Conservation (phyloP, 2,888 invertebrate genomes). For the Lampropteryx suffumata region DNA sequence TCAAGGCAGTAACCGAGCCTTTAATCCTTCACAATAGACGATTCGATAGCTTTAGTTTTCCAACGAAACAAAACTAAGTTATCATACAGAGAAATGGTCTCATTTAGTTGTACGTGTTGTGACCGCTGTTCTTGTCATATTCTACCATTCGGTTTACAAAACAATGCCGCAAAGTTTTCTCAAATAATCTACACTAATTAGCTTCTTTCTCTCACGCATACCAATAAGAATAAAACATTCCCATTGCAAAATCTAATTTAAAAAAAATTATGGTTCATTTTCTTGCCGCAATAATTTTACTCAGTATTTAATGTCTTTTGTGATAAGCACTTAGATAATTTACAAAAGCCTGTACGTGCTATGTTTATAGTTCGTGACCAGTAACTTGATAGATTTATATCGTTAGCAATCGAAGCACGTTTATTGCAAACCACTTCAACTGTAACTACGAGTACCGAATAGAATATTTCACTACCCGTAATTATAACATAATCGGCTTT, state of each 20-base stretch:
- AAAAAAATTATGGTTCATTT: too few relatives aligned
- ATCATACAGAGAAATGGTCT: too few relatives aligned
- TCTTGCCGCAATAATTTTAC: too few relatives aligned
- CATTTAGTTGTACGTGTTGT: constrained; percentile 8
- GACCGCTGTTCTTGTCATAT: neutral
- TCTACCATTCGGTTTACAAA: constrained; percentile 18
- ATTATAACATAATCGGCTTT: too few relatives aligned
- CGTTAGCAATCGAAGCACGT: constrained; percentile 60
- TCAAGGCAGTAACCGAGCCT: too few relatives aligned
- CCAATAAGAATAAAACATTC: too few relatives aligned
- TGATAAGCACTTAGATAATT: constrained; percentile 27
- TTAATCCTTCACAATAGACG: too few relatives aligned
- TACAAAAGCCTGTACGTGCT: constrained; percentile 51
- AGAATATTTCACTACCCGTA: constrained; percentile 16
- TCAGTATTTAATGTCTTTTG: constrained; percentile 3
- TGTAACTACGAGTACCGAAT: constrained; percentile 4
- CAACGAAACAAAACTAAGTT: too few relatives aligned
- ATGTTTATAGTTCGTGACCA: constrained; percentile 63
- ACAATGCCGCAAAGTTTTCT: constrained; percentile 28
- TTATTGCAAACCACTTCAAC: constrained; percentile 43
- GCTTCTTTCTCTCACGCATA: too few relatives aligned
- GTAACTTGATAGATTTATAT: constrained; percentile 50
- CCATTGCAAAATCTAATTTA: constrained; percentile 10
- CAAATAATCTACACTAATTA: constrained; percentile 31
- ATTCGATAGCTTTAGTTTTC: too few relatives aligned